Percentiles rank a stretch among this genome's conserved stretches.
phyloP scores from a whole-genome alignment of 2,113 vertebrate species.

The Passer montanus region DNA sequence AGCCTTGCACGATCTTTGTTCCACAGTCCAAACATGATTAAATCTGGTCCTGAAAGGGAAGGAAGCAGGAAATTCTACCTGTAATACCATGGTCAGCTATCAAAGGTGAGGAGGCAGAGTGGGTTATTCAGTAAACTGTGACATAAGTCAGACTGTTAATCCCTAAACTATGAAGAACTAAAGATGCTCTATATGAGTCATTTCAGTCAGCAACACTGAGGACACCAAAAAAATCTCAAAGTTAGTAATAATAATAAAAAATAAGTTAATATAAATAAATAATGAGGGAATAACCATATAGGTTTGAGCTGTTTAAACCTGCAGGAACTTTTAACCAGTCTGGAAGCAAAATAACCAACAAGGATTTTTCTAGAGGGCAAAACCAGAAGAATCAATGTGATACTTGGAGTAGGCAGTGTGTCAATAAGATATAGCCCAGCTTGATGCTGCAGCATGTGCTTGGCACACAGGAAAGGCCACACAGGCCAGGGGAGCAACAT shows the following conservation, averaged over 20 bases:
- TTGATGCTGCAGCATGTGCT: background rate
- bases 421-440: background rate
- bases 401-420: background rate
- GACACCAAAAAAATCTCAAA: background rate
- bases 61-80: constrained; percentile 15
- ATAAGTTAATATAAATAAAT: background rate
- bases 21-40: background rate
- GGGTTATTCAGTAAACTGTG: background rate
- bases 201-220: background rate
- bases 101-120: background rate
- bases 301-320: background rate
- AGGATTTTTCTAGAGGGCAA: background rate
- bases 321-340: background rate
- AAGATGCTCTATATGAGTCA: background rate
- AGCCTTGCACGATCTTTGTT: background rate
- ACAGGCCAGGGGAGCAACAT: background rate
- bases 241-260: too few relatives aligned
- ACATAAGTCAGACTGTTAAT: background rate
- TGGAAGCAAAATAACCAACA: background rate
- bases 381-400: background rate
- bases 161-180: background rate
- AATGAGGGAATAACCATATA: background rate
- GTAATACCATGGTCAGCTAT: background rate
- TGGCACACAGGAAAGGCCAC: background rate
- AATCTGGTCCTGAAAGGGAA: background rate